Evolutionary conservation across 1,140 invertebrate genomes (phyloP).

Genomic region (Drosophila murphyi): DNA sequence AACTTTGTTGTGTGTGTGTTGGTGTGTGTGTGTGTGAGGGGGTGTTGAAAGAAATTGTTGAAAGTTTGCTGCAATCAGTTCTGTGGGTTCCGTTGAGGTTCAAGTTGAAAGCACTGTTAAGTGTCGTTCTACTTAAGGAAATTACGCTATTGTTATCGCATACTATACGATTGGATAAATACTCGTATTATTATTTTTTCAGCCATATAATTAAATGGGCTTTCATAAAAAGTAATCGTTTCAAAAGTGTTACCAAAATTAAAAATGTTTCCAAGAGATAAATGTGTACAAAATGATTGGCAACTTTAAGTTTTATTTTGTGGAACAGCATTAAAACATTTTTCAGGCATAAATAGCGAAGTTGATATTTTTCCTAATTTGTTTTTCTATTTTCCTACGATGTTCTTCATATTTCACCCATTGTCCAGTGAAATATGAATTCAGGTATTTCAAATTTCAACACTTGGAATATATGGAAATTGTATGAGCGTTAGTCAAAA

Average conservation of each 20-base stretch:
- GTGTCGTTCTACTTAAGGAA: slow-evolving; percentile 1
- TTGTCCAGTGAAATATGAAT: no score
- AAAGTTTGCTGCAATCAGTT: slow-evolving; percentile 53
- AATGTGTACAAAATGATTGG: no score
- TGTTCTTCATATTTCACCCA: no score
- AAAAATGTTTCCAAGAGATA: background rate
- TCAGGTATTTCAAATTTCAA: no score
- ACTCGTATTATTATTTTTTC: background rate
- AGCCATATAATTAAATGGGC: background rate
- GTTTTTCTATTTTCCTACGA: no score
- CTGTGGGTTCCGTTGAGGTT: slow-evolving; percentile 18
- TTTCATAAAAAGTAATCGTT: background rate
- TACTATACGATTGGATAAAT: slow-evolving; percentile 1
- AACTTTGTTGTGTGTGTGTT: slow-evolving; percentile 38
- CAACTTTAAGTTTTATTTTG: no score
- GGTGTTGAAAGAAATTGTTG: slow-evolving; percentile 13
- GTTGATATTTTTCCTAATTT: no score
- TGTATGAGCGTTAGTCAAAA: background rate
- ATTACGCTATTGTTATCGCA: background rate
- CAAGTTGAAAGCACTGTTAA: slow-evolving; percentile 28
- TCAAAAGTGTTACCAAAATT: background rate
- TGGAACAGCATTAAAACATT: no score
- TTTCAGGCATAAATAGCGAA: no score
- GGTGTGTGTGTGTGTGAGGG: slow-evolving; percentile 5
- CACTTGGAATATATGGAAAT: no score